A percentile compares a stretch with the other conserved stretches of the same genome.
Evolutionary conservation across 2,113 vertebrate species (phyloP).

Genomic region (Halichoerus grypus): DNA sequence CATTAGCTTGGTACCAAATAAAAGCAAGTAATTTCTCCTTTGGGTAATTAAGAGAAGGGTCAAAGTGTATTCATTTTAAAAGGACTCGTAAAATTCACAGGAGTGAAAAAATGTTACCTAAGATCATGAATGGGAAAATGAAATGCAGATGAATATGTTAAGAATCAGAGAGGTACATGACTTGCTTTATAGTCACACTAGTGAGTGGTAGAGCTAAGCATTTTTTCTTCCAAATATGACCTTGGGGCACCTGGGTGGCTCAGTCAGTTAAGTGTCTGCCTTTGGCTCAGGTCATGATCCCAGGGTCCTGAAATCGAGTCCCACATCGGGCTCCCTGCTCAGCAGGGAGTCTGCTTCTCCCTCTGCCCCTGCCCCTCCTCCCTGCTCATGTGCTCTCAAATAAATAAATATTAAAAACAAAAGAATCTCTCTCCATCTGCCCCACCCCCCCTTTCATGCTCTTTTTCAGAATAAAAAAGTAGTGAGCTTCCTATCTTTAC

Average conservation of each 20-base stretch:
- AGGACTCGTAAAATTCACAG: neutral
- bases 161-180: neutral
- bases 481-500: neutral
- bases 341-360: no score
- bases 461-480: neutral
- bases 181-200: neutral
- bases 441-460: neutral
- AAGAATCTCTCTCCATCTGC: neutral
- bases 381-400: no score
- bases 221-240: neutral
- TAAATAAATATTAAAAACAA: no score
- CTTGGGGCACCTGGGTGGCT: no score
- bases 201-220: no score
- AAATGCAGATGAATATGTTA: neutral
- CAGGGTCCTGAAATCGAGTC: no score
- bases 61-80: neutral
- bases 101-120: neutral
- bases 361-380: no score
- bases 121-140: neutral
- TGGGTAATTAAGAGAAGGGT: conserved; percentile 36
- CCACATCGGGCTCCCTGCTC: no score
- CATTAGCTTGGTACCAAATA: conserved; percentile 40
- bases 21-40: conserved; percentile 61
- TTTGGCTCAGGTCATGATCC: no score
- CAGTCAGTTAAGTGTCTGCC: no score